Base-by-base conservation (phyloP, 2,888 invertebrate species). In the Melinaea menophilus region DNA sequence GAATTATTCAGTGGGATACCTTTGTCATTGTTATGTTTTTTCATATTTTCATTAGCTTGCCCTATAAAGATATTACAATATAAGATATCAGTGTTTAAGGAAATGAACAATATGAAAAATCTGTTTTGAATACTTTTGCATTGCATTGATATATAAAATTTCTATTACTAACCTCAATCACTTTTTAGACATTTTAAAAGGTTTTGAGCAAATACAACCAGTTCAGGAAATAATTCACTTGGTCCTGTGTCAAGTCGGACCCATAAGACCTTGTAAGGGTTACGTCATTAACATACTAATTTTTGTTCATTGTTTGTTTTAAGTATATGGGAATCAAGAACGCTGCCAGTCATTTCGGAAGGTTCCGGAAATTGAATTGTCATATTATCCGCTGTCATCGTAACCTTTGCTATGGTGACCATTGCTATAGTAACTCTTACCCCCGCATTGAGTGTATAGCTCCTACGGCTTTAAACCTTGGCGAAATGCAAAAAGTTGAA, bases 201-300 rank as follows among this genome's bases (percentile, higher is more conserved):
- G 41, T 9, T 41, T 41, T 41, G 5, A 41, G 9, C 41, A 62
- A 41, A 62, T 57, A 62, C 41, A 45, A 33, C 37, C 48, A 51
- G 37, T 41, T 57, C 34, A 54, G 54, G 51, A 58, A 62, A 57
- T 51, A 37, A 57, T 62, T 62, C 51, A 51, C 51, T 62, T 34
- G 61, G 41, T 62, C 51, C 61, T 62, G 56, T 56, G 48, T 61
- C 57, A 54, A 54, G 61, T 58, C 54, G 34, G 22, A 56, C 33
- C 58, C 33, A 41, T 45, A 47, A 33, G 41, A 51, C 41, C 51
- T 31, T 31, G 31, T 51, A 51, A 51, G 51, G 22, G 31, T 51
- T 51, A 51, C 51, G 31, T 31, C n/a, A 31, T 41, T 41, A 31
- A 51, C 11, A 51, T 51, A 31, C 9, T 9, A 51, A 9, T 31